phyloP scores from a whole-genome alignment of 2,888 invertebrate species.

The Aporophyla nigra region DNA sequence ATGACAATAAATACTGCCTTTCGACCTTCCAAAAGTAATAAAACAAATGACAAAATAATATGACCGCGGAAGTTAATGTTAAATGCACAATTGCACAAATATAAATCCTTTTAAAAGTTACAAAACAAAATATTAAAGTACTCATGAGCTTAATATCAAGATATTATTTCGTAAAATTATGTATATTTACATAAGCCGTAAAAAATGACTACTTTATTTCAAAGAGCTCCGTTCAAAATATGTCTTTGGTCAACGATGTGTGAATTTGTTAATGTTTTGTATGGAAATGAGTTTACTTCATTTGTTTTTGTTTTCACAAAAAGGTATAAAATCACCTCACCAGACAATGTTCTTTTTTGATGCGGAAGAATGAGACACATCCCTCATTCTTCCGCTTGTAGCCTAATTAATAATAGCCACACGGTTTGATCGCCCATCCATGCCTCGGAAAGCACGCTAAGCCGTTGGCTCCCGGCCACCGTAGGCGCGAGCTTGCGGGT shows the following conservation, averaged over 20 bases:
- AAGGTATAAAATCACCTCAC: constrained; percentile 6
- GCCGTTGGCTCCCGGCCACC: too few relatives aligned
- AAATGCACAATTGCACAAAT: constrained; percentile 40
- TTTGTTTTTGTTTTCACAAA: constrained; percentile 1
- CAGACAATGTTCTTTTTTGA: neutral
- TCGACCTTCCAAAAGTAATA: constrained; percentile 16
- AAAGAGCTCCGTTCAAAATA: neutral
- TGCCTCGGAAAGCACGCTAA: too few relatives aligned
- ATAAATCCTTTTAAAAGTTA: constrained; percentile 36
- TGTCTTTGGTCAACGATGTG: constrained; percentile 26
- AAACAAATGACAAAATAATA: constrained; percentile 19
- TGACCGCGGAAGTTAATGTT: constrained; percentile 1
- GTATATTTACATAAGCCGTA: constrained; percentile 48
- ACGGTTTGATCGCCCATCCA: too few relatives aligned
- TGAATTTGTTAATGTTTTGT: constrained; percentile 26
- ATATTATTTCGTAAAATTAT: constrained; percentile 26
- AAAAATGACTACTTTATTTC: constrained; percentile 29
- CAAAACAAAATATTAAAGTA: constrained; percentile 24
- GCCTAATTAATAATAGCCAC: too few relatives aligned
- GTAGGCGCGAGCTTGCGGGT: too few relatives aligned
- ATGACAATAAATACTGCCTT: constrained; percentile 5
- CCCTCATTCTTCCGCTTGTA: too few relatives aligned
- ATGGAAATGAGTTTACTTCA: constrained; percentile 1
- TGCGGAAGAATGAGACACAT: neutral
- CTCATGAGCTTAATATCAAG: constrained; percentile 22